Evolutionary conservation across 2,113 vertebrate genomes (phyloP), one percentile per base, ranked within the genome.

Genomic region (Lepidothrix coronata): DNA sequence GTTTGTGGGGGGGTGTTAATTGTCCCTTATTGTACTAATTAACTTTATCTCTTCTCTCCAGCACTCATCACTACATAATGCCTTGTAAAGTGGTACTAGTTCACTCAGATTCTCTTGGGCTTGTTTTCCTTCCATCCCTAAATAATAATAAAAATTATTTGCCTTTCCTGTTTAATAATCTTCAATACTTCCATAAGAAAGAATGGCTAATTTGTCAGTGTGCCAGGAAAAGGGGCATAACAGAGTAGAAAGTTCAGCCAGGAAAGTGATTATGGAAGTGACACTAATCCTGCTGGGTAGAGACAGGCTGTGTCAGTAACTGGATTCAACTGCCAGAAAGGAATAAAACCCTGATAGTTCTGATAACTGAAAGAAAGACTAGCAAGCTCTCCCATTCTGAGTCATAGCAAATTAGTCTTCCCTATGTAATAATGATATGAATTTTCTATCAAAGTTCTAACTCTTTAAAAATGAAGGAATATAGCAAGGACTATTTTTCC

Each of bases 31-130:
- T 51, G 41, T 43, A 84, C 14, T 75, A 80, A 83, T 86, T 91
- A 94, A 93, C 35, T 82, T 49, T 65, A 79, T 85, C 49, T 90
- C 88, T 90, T 62, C 31, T 93, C 85, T 83, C 78, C 72, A 90
- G 75, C 41, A 75, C 44, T 92, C 68, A 75, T 63, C 39, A 61
- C 80, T 72, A 78, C 52, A 81, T 44, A 75, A 77, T 51, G 35
- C 35, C 39, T 51, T 81, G 71, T 44, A 77, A 93, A 91, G 39
- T 31, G 33, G 81, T n/a, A 83, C 30, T 67, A 4, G 1, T 41
- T 82, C 73, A 44, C 11, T 20, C 52, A 59, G 59, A 89, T 25
- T 67, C 72, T 79, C 78, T 61, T 33, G 12, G 24, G 13, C 0
- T 61, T 72, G 70, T 89, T 49, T 11, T 14, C 27, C 17, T 41